Conservation (phyloP, 2,113 vertebrate species). For the Sigmodon hispidus region DNA sequence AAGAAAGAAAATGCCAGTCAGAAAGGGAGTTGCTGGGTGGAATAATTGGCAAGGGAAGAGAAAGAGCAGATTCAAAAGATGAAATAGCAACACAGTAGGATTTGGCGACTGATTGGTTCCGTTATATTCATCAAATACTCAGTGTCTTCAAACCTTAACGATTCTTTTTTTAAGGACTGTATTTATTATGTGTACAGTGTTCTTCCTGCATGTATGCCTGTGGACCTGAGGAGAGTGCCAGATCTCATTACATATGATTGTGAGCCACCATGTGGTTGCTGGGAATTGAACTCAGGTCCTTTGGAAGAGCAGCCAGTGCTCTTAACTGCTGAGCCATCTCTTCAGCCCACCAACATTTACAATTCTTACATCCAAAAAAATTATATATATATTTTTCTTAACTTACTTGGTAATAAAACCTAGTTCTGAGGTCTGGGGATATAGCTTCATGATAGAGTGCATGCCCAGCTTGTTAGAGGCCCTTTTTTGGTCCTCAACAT, state of each 20-base stretch:
- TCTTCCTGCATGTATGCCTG: no score
- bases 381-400: no score
- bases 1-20: not conserved
- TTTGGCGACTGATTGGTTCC: not conserved
- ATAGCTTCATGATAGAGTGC: not conserved
- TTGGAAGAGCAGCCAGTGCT: no score
- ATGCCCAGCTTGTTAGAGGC: not conserved
- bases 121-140: constrained; percentile 13
- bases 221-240: no score
- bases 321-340: no score
- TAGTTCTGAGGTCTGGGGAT: not conserved
- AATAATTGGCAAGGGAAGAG: not conserved
- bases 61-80: not conserved
- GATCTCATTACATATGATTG: no score
- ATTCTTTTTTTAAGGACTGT: no score
- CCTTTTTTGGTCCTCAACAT: not conserved
- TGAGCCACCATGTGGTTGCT: no score
- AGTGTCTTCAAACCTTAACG: not conserved
- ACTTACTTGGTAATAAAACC: constrained; percentile 14
- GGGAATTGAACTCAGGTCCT: no score
- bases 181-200: no score
- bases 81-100: not conserved
- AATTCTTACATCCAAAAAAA: constrained; percentile 18
- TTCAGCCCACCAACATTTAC: no score
- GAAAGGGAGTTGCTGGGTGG: not conserved